Conservation (phyloP, 2,888 invertebrate genomes). For the Noctuana brunneofusca region DNA sequence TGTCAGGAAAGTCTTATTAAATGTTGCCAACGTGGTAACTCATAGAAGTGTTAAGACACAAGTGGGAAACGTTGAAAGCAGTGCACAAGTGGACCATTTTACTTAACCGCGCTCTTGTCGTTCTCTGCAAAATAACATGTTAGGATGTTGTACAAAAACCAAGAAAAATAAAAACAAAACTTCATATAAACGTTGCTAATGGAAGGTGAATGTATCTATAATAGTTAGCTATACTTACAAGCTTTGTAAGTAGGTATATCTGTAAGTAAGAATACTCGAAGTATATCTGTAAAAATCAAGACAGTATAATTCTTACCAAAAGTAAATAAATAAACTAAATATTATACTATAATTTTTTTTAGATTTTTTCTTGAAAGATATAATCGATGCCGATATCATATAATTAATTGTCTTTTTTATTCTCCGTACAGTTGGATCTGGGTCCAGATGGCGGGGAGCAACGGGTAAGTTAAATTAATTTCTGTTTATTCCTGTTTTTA, state of each 20-base stretch:
- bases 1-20: not conserved
- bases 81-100: constrained; percentile 23
- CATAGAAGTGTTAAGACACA: not conserved
- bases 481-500: too few species aligned
- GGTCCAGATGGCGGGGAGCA: too few species aligned
- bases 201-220: not conserved
- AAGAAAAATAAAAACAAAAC: not conserved
- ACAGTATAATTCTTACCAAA: too few species aligned
- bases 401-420: too few species aligned
- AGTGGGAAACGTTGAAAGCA: constrained; percentile 20
- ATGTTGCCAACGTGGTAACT: not conserved
- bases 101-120: constrained; percentile 18
- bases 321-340: too few species aligned
- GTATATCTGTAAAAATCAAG: not conserved
- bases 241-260: too few species aligned
- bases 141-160: not conserved
- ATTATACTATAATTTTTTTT: too few species aligned
- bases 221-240: not conserved
- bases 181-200: not conserved
- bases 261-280: too few species aligned
- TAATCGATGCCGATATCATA: too few species aligned
- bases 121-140: not conserved
- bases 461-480: too few species aligned
- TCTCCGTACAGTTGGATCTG: too few species aligned
- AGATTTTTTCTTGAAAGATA: too few species aligned